phyloP scores from a whole-genome alignment of 2,888 invertebrate species.

The Dysmachus trigonus region DNA sequence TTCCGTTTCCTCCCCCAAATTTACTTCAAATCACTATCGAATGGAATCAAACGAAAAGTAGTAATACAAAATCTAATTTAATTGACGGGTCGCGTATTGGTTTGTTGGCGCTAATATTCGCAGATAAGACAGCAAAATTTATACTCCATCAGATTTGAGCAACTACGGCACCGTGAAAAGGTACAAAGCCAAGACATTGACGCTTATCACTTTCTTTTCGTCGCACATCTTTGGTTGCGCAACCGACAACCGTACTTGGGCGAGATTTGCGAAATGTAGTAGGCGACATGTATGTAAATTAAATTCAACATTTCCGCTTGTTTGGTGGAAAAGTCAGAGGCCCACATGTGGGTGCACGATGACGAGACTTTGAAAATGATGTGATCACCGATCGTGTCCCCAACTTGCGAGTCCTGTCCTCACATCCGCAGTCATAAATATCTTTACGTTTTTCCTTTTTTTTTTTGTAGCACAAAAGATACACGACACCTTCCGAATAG shows the following conservation, averaged over 20 bases:
- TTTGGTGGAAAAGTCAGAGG: background rate
- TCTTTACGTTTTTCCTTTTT: background rate
- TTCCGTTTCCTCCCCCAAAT: background rate
- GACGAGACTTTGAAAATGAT: background rate
- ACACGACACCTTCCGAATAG: background rate
- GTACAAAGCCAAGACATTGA: background rate
- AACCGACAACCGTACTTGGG: background rate
- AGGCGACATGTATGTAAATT: slow-evolving; percentile 8
- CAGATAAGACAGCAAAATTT: background rate
- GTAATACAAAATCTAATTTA: background rate
- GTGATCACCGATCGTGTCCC: background rate
- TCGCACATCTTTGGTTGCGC: background rate
- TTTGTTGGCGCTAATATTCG: background rate
- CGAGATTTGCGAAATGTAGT: background rate
- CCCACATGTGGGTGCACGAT: background rate
- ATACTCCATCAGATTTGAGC: background rate
- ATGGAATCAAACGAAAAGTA: background rate
- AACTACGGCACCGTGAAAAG: background rate
- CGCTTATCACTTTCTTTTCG: background rate
- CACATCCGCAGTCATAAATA: background rate
- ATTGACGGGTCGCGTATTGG: background rate
- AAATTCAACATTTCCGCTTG: background rate
- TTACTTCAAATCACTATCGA: background rate
- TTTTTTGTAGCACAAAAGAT: background rate
- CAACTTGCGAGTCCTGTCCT: background rate